Evolutionary conservation across 64 coral and sea anemone species (phyloP), one percentile per base, ranked within the genome.

Genomic region (Montipora cactus): DNA sequence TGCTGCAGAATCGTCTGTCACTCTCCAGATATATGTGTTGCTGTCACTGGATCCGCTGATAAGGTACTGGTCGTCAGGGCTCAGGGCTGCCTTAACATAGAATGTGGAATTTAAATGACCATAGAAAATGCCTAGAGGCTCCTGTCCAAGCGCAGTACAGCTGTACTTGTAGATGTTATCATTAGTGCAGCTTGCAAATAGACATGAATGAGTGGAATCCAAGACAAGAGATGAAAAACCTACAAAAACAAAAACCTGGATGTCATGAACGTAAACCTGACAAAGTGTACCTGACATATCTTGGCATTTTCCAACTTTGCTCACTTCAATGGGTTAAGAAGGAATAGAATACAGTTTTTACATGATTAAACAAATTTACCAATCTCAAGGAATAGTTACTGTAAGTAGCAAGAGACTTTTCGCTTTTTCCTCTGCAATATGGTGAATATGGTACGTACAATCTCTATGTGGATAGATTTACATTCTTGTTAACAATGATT

Each of bases 121-220:
- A 84, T 59, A 58, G 75, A 94, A 99, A n/a, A 88, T 83, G 44
- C 72, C 76, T 18, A 99, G 76, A 22, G 98, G 98, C 22, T 94
- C 28, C 14, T 89, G 84, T 67, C 87, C 87, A 10, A 94, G 79
- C 19, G 88, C 75, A 12, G 92, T 74, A 76, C 98, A 99, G 51
- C 92, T 91, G 25, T 99, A 99, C 98, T 96, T 99, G 51, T 99
- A 99, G 68, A 99, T 94, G 18, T 67, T 92, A 70, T 96, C 92
- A 78, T 99, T 90, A 9, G 98, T 99, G 47, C 98, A 99, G 87
- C 92, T 94, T 46, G 92, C 98, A 94, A 96, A 99, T 15, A 99
- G 71, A 25, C 83, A 77, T 46, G 98, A 91, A 55, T 99, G 95
- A 51, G 75, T 89, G 51, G 98, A 99, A 71, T 99, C 98, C 74